Evolutionary conservation across 2,888 invertebrate genomes (phyloP).

Genomic region (Epiblema foenella): DNA sequence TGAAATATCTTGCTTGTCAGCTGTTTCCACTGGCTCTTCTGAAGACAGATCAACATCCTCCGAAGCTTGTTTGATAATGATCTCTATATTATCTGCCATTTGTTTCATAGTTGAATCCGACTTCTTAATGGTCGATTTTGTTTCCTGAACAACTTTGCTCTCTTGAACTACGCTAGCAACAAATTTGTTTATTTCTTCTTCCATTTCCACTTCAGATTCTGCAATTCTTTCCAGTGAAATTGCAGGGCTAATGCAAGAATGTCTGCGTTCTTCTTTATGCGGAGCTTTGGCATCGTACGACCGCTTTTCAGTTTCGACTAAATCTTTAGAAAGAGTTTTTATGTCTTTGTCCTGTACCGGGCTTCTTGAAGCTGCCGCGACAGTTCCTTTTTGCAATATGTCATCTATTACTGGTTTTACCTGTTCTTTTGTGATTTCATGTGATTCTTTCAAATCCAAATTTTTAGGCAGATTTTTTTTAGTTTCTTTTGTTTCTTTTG

Average conservation of each 20-base stretch:
- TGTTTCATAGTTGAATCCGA: conserved; percentile 82
- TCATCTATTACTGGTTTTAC: conserved; percentile 78
- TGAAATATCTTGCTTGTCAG: conserved; percentile 61
- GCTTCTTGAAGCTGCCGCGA: conserved; percentile 70
- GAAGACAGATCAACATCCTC: conserved; percentile 77
- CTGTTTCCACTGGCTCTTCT: conserved; percentile 66
- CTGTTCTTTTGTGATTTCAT: conserved; percentile 75
- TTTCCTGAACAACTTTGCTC: conserved; percentile 52
- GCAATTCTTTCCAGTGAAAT: conserved; percentile 79
- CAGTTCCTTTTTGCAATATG: conserved; percentile 73
- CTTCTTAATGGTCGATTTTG: conserved; percentile 68
- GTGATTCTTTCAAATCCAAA: conserved; percentile 59
- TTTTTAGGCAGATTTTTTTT: conserved; percentile 64
- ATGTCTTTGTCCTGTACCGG: conserved; percentile 74
- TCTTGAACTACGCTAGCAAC: conserved; percentile 49
- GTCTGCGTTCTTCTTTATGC: conserved; percentile 76
- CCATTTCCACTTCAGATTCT: conserved; percentile 78
- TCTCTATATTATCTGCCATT: conserved; percentile 83
- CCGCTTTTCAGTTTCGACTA: conserved; percentile 73
- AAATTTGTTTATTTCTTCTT: conserved; percentile 66
- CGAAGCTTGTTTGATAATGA: conserved; percentile 81
- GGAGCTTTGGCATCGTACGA: conserved; percentile 80
- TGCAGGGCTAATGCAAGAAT: conserved; percentile 80
- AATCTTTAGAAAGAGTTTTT: conserved; percentile 69
- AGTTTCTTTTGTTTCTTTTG: conserved; percentile 56